Percentiles rank a stretch among this genome's conserved stretches.
These are phyloP conservation scores for Himalopsyche anomala DNA, from an alignment of 2,888 invertebrate genomes.

Conservation along the genomic window DNA sequence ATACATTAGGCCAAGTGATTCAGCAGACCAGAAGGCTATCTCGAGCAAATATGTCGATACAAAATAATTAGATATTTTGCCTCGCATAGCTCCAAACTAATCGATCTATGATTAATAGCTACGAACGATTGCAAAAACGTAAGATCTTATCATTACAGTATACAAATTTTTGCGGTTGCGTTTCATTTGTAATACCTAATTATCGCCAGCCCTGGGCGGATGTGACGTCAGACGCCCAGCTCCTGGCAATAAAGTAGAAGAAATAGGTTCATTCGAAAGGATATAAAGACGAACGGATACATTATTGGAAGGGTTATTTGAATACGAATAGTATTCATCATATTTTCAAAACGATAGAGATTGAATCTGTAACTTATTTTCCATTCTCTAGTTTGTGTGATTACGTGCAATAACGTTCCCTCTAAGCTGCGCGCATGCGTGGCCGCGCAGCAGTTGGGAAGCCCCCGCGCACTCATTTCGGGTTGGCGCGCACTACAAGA, in stretches of 20 bases:
- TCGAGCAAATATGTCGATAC: slow-evolving; percentile 15
- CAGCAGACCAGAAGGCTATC: slow-evolving; percentile 6
- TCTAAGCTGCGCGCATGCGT: too few species aligned
- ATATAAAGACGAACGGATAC: neutral
- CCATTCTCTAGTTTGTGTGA: too few species aligned
- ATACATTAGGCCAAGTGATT: neutral
- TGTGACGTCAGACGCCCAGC: slow-evolving; percentile 29
- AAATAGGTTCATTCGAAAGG: neutral
- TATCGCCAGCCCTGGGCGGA: slow-evolving; percentile 13
- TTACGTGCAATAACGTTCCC: too few species aligned
- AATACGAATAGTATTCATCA: too few species aligned
- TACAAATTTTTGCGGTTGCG: slow-evolving; percentile 26
- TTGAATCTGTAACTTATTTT: too few species aligned
- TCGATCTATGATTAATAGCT: slow-evolving; percentile 34
- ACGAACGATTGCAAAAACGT: slow-evolving; percentile 1
- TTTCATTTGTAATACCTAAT: slow-evolving; percentile 16
- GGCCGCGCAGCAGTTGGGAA: too few species aligned
- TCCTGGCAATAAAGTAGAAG: neutral
- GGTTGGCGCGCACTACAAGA: too few species aligned
- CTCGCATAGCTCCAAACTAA: slow-evolving; percentile 9
- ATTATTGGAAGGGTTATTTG: neutral
- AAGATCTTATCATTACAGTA: slow-evolving; percentile 11
- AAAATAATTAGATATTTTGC: slow-evolving; percentile 8
- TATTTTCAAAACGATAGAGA: too few species aligned
- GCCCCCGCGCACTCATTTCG: too few species aligned